Conservation (phyloP, 2,888 invertebrate species). For the Allygus modestus region DNA sequence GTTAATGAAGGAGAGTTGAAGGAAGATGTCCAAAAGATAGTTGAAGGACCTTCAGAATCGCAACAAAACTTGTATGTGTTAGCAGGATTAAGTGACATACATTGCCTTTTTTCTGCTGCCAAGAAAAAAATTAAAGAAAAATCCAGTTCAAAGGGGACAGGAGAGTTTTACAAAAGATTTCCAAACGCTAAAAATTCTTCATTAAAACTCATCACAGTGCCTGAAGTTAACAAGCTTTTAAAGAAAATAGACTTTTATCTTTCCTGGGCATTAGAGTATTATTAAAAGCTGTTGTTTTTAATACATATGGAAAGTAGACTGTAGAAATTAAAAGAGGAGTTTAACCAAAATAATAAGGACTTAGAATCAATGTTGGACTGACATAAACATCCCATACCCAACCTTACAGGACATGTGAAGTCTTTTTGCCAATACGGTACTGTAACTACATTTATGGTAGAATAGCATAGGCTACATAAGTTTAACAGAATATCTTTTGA, state of each 20-base stretch:
- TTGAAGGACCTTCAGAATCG: constrained; percentile 79
- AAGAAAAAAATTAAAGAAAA: constrained; percentile 4
- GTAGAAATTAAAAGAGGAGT: no score
- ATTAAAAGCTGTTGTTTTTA: background rate
- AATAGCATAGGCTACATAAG: no score
- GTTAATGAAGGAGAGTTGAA: constrained; percentile 79
- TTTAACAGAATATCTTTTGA: no score
- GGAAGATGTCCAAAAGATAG: constrained; percentile 80
- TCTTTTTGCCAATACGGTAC: no score
- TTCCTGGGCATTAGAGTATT: background rate
- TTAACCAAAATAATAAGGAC: no score
- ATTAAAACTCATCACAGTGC: background rate
- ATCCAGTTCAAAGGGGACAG: background rate
- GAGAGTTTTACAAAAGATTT: background rate
- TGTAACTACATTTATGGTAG: no score
- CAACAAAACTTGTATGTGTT: constrained; percentile 79
- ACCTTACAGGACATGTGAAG: no score
- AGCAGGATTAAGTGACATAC: constrained; percentile 83
- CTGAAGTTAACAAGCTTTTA: background rate
- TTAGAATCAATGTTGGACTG: no score
- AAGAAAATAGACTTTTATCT: constrained; percentile 27
- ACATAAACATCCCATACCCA: no score
- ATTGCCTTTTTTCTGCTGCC: constrained; percentile 69
- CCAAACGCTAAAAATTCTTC: background rate
- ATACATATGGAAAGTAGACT: no score